Conservation (phyloP, 2,797 vertebrate species). For the Ctenopoma kingsleyae region DNA sequence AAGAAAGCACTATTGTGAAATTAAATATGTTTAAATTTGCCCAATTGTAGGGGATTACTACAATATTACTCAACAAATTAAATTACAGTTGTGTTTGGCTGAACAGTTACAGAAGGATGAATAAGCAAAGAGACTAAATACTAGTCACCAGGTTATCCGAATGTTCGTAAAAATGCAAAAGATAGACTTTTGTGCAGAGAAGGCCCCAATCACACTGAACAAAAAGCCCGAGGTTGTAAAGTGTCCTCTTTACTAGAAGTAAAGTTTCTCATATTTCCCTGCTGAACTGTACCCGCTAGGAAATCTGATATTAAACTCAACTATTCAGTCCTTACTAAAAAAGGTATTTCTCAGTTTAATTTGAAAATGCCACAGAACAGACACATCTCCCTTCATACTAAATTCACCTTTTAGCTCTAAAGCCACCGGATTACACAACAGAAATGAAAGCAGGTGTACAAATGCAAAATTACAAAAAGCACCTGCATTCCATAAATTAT, state of each 20-base stretch:
- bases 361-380: not conserved
- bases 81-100: not conserved
- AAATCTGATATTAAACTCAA: not conserved
- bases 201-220: not conserved
- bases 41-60: not conserved
- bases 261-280: not conserved
- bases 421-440: not conserved
- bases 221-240: not conserved
- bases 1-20: not conserved
- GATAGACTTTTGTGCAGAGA: not conserved
- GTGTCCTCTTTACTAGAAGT: too few relatives aligned
- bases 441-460: not conserved
- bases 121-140: not conserved
- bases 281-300: not conserved
- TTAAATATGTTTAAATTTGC: not conserved
- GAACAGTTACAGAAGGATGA: not conserved
- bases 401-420: not conserved
- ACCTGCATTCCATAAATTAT: not conserved
- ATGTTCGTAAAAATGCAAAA: not conserved
- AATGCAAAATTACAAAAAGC: not conserved
- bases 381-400: not conserved
- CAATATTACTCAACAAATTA: too few relatives aligned
- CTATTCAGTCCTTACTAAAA: not conserved
- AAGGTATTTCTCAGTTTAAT: not conserved
- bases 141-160: not conserved